These are phyloP conservation scores for Sander lucioperca DNA, from an alignment of 2,113 vertebrate species.

Conservation along the genomic window DNA sequence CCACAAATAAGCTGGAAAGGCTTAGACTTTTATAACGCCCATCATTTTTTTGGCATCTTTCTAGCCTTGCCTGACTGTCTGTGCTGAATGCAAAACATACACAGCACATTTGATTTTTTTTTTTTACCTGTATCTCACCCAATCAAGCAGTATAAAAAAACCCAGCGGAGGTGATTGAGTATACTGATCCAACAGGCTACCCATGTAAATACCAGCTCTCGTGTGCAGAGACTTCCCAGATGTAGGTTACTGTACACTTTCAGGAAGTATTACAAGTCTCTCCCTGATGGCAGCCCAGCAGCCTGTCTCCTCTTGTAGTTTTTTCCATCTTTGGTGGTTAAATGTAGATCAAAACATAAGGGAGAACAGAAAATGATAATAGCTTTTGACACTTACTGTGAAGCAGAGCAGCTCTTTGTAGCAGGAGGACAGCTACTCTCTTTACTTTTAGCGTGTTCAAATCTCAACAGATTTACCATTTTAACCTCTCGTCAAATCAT, in stretches of 20 bases:
- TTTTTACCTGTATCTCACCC: constrained; percentile 19
- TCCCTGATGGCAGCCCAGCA: constrained; percentile 50
- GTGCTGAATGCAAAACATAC: constrained; percentile 10
- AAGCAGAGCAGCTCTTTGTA: constrained; percentile 55
- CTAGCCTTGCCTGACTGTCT: background rate
- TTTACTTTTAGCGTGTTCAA: constrained; percentile 39
- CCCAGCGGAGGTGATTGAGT: constrained; percentile 14
- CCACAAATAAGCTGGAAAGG: background rate
- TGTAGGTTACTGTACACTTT: constrained; percentile 71
- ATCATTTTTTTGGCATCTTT: background rate
- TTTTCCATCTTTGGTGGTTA: constrained; percentile 58
- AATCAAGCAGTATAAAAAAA: constrained; percentile 47
- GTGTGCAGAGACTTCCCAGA: constrained; percentile 61
- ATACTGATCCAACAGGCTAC: constrained; percentile 44
- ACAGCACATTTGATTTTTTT: constrained; percentile 15
- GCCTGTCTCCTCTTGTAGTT: constrained; percentile 36
- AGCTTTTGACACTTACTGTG: constrained; percentile 65
- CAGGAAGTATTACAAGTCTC: constrained; percentile 63
- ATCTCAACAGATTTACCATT: constrained; percentile 51
- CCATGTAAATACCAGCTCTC: constrained; percentile 29
- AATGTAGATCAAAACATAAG: constrained; percentile 77
- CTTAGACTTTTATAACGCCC: background rate
- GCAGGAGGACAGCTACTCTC: constrained; percentile 32
- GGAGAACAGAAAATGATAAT: constrained; percentile 58
- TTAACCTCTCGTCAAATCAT: constrained; percentile 47